Evolutionary conservation across 2,113 vertebrate species (phyloP).

Genomic region (Albula goreensis): DNA sequence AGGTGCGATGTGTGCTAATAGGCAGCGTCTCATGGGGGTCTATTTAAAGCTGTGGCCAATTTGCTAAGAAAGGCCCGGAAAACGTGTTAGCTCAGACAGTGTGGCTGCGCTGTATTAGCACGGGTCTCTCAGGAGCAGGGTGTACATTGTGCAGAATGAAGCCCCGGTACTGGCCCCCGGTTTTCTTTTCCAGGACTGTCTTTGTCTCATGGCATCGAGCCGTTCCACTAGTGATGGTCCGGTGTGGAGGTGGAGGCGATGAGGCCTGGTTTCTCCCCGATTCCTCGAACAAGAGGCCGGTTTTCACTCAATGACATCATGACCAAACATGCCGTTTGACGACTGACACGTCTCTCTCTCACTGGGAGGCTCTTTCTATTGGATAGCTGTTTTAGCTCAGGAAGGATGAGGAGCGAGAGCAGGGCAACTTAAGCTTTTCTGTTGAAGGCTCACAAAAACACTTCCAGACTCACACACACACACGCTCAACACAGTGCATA

Average conservation of each 20-base stretch:
- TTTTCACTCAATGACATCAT: background rate
- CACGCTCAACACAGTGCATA: background rate
- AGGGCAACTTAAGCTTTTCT: background rate
- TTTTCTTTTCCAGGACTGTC: too few species aligned
- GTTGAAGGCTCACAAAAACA: conserved; percentile 1
- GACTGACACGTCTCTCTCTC: background rate
- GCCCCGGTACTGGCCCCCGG: too few species aligned
- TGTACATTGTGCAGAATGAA: too few species aligned
- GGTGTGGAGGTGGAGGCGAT: background rate
- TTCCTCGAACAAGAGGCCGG: background rate
- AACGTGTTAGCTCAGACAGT: background rate
- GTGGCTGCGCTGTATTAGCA: background rate
- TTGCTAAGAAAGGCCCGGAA: background rate
- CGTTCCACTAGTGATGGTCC: too few species aligned
- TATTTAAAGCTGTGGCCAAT: background rate
- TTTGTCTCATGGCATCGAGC: too few species aligned
- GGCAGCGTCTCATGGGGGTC: background rate
- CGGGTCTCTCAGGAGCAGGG: too few species aligned
- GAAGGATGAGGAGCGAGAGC: background rate
- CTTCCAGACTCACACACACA: background rate
- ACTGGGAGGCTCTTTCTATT: background rate
- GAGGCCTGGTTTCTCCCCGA: background rate
- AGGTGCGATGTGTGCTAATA: conserved; percentile 1
- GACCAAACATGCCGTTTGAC: background rate
- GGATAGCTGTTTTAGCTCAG: background rate